Conservation (phyloP, 1,140 invertebrate genomes). For the Ceratoteleas bidentatus region DNA sequence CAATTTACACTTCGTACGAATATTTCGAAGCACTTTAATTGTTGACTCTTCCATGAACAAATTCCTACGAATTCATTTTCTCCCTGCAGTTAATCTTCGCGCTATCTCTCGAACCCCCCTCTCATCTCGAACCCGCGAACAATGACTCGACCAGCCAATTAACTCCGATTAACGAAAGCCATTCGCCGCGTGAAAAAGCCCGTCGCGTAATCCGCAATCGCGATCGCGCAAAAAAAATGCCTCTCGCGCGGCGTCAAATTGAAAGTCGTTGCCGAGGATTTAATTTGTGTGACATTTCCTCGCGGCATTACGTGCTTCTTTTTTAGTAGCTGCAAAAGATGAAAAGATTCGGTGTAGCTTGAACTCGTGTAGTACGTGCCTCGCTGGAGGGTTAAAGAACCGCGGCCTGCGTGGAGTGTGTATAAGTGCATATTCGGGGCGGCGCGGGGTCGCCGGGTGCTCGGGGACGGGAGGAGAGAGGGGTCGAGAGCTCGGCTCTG, state of each 20-base stretch:
- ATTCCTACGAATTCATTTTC: too few relatives aligned
- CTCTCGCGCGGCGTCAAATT: conserved; percentile 60
- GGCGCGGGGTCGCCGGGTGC: conserved; percentile 34
- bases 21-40: too few relatives aligned
- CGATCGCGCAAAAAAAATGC: conserved; percentile 15
- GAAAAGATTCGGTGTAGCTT: conserved; percentile 72
- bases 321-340: conserved; percentile 66
- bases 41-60: too few relatives aligned
- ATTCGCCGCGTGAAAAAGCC: conserved; percentile 5
- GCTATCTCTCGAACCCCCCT: too few relatives aligned
- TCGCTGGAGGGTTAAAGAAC: conserved; percentile 63
- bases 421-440: conserved; percentile 72
- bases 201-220: conserved; percentile 34
- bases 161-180: conserved; percentile 14
- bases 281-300: conserved; percentile 69
- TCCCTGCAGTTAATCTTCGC: too few relatives aligned
- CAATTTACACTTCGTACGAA: too few relatives aligned
- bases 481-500: conserved; percentile 68
- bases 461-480: background rate
- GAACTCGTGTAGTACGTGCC: conserved; percentile 67
- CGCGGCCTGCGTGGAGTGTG: conserved; percentile 71
- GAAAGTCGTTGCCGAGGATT: conserved; percentile 66
- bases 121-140: too few relatives aligned
- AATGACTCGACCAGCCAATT: background rate
- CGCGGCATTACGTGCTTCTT: conserved; percentile 66